Evolutionary conservation across 2,888 invertebrate genomes (phyloP), one percentile per base, ranked within the genome.

Genomic region (Ditula angustiorana): DNA sequence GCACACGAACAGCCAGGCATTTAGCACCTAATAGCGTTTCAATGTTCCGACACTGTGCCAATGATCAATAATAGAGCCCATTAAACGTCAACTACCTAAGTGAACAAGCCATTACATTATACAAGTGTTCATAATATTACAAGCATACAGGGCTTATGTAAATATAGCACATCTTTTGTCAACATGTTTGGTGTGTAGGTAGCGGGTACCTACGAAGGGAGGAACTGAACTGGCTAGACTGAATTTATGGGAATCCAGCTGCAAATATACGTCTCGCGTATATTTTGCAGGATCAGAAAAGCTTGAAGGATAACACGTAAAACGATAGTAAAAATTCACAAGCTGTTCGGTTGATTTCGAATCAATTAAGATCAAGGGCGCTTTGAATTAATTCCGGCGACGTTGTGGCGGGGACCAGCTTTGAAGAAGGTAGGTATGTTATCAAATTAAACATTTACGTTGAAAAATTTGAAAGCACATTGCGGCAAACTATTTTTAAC

Each of bases 11-110:
- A 68, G 65, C 49, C 61, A 26, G 62, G 68, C 71, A 71, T 72
- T 69, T 63, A 69, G 60, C 61, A 68, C 63, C 68, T 71, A 71
- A 72, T 67, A 69, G 69, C 71, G 61, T 72, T 74, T 68, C 69
- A 28, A 70, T 72, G 71, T 75, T 72, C 47, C 63, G 46, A 71
- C 57, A 50, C 56, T 64, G 62, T 59, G 37, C 41, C 50, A 50
- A 60, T 63, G 33, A 63, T 52, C 53, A 59, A 64, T 64, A 64
- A 64, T 59, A 52, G 41, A 58, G 55, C 57, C 58, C 71, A 61
- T 65, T 70, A 73, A 68, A 66, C 67, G 21, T 57, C 68, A 60
- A 74, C 33, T 53, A 53, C 33, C 13, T n/a, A 23, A 21, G 52
- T 21, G 41, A 50, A 33, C 44, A 44, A 35, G 52, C 28, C 64